These are phyloP conservation scores for Drosophila multiciliata DNA, from an alignment of 2,888 invertebrate species.

Conservation along the genomic window DNA sequence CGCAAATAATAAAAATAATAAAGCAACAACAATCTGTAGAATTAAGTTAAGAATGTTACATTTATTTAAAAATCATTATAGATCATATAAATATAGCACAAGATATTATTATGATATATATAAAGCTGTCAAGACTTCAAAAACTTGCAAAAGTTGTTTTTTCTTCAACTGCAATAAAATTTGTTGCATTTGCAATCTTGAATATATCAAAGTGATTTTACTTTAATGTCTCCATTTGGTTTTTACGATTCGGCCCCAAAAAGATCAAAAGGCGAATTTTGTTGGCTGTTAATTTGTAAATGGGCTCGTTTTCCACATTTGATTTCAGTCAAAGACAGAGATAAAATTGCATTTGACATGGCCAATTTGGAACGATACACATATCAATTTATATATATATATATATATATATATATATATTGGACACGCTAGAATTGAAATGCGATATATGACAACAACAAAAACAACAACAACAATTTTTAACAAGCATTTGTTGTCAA, in stretches of 20 bases:
- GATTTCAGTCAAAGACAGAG: conserved; percentile 25
- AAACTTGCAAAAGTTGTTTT: background rate
- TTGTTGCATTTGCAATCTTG: conserved; percentile 26
- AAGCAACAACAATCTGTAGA: background rate
- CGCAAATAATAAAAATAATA: too few relatives aligned
- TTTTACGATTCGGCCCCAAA: conserved; percentile 26
- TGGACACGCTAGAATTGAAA: conserved; percentile 71
- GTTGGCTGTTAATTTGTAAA: conserved; percentile 39
- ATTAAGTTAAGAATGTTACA: background rate
- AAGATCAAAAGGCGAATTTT: conserved; percentile 42
- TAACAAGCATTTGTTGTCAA: conserved; percentile 45
- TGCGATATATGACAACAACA: conserved; percentile 39
- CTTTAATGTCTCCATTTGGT: conserved; percentile 29
- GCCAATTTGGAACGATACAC: conserved; percentile 19
- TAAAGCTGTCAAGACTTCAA: background rate
- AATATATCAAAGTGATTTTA: background rate
- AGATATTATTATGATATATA: background rate
- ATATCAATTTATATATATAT: background rate
- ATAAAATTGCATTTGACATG: conserved; percentile 36
- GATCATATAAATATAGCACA: background rate
- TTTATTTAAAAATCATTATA: background rate
- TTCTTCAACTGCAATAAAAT: background rate
- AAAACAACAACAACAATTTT: conserved; percentile 22
- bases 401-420: background rate
- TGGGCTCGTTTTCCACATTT: conserved; percentile 24